phyloP scores from a whole-genome alignment of 2,113 vertebrate species.

The rat (Rattus norvegicus) region GRCr8 NC_086031.1:15685001-15685500 shows the following conservation, averaged over 20 bases:
- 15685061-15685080: no score
- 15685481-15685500: not conserved
- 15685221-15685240: not conserved
- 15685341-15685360: not conserved
- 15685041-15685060: not conserved
- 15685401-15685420: conserved; percentile 25
- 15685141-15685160: not conserved
- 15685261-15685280: no score
- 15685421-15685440: conserved; percentile 50
- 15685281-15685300: not conserved
- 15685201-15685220: not conserved
- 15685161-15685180: not conserved
- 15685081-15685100: not conserved
- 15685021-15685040: not conserved
- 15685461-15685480: not conserved
- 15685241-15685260: not conserved
- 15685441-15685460: conserved; percentile 49
- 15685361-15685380: conserved; percentile 27
- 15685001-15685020: not conserved
- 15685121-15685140: not conserved
- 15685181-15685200: not conserved
- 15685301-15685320: not conserved
- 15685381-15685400: conserved; percentile 32
- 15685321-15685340: not conserved
- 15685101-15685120: not conserved